Evolutionary conservation across 2,888 invertebrate species (phyloP).

Genomic region (Hirudinaria manillensis): DNA sequence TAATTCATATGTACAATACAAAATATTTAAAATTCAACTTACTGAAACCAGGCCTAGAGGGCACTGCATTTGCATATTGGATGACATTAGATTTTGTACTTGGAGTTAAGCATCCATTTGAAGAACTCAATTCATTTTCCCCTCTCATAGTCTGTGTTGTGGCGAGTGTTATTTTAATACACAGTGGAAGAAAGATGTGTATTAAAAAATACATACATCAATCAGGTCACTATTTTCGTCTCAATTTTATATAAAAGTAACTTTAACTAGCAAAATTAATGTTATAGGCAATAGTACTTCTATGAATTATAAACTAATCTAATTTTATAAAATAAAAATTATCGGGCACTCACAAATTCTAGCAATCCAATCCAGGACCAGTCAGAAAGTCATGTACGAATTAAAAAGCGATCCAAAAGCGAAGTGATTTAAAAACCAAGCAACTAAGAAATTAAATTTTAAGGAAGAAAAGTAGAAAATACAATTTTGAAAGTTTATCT

Average conservation of each 20-base stretch:
- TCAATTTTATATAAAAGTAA: no score
- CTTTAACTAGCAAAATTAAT: no score
- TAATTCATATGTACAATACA: no score
- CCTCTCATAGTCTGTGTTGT: background rate
- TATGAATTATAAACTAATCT: no score
- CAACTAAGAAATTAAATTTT: constrained; percentile 4
- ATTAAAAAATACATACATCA: no score
- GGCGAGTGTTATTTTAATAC: no score
- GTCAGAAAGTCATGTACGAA: background rate
- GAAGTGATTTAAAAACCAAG: background rate
- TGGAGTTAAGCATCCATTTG: constrained; percentile 7
- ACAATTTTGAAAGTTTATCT: constrained; percentile 17
- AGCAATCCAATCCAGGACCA: constrained; percentile 4
- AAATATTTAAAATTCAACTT: background rate
- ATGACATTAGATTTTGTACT: background rate
- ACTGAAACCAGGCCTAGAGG: constrained; percentile 7
- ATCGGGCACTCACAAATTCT: constrained; percentile 9
- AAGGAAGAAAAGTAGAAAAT: constrained; percentile 1
- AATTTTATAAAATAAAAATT: no score
- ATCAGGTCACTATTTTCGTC: no score
- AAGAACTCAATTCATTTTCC: background rate
- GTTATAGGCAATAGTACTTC: no score
- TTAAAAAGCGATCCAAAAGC: background rate
- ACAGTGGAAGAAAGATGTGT: no score
- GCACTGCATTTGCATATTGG: constrained; percentile 13